Evolutionary conservation across 2,888 invertebrate species (phyloP).

Genomic region (Apamea sordens): DNA sequence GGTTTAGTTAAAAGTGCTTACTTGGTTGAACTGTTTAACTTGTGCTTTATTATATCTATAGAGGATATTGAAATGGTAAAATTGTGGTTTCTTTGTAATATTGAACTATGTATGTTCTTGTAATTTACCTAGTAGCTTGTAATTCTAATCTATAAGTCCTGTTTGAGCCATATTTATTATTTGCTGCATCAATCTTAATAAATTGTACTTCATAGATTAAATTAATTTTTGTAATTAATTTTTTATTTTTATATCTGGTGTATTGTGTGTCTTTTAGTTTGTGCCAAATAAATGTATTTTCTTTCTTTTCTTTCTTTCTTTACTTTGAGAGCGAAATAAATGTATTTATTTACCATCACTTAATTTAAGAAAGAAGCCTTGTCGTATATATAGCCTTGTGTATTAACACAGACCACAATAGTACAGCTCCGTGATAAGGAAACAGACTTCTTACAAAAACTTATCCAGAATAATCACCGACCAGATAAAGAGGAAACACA

Average conservation of each 20-base stretch:
- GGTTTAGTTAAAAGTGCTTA: slow-evolving; percentile 1
- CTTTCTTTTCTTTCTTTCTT: too few species aligned
- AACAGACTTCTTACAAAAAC: slow-evolving; percentile 11
- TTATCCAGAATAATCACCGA: slow-evolving; percentile 26
- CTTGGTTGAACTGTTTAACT: background rate
- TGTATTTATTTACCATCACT: too few species aligned
- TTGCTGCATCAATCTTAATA: too few species aligned
- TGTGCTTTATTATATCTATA: background rate
- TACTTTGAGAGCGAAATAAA: too few species aligned
- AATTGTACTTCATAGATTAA: too few species aligned
- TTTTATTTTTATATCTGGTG: too few species aligned
- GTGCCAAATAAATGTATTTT: too few species aligned
- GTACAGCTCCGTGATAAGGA: background rate
- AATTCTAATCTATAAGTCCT: background rate
- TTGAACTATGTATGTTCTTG: background rate
- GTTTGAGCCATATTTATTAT: background rate
- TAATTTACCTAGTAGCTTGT: background rate
- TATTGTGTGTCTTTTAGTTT: too few species aligned
- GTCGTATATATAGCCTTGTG: background rate
- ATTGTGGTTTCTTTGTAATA: background rate
- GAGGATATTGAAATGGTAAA: background rate
- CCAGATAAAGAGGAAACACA: slow-evolving; percentile 52
- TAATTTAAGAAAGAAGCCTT: background rate
- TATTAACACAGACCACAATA: background rate
- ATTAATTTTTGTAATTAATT: too few species aligned